A percentile compares a stretch with the other conserved stretches of the same genome.
Evolutionary conservation across 2,797 vertebrate genomes (phyloP).

Genomic region (Hydrophis major): DNA sequence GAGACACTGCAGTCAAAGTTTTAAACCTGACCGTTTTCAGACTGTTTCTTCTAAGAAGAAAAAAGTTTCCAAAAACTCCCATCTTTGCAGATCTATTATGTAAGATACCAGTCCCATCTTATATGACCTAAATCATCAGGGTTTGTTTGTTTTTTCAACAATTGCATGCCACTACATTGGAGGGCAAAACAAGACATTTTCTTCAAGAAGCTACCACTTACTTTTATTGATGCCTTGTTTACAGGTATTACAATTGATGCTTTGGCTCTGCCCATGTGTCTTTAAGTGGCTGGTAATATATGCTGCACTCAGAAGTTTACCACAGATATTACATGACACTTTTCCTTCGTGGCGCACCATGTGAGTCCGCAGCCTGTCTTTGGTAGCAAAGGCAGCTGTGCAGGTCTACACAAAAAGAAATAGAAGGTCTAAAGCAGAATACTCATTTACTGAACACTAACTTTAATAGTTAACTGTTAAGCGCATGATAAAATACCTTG

Average conservation of each 20-base stretch:
- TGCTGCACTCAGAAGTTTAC: constrained; percentile 95
- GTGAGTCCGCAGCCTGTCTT: constrained; percentile 96
- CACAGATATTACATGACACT: constrained; percentile 97
- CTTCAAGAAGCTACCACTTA: constrained; percentile 64
- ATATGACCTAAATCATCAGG: background rate
- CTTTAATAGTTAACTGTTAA: background rate
- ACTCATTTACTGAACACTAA: constrained; percentile 32
- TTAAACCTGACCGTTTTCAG: constrained; percentile 11
- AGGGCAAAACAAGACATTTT: constrained; percentile 45
- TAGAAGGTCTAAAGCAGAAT: constrained; percentile 69
- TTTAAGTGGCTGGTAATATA: constrained; percentile 99
- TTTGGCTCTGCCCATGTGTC: constrained; percentile 92
- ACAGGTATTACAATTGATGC: constrained; percentile 90
- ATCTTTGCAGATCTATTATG: background rate
- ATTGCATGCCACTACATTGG: rapidly evolving
- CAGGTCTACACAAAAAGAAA: constrained; percentile 82
- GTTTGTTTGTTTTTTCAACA: background rate
- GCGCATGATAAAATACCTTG: background rate
- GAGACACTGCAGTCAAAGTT: constrained; percentile 12
- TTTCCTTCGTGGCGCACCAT: constrained; percentile 98
- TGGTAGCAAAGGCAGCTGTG: constrained; percentile 96
- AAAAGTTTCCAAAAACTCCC: background rate
- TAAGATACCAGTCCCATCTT: constrained; percentile 5
- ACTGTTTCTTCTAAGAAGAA: background rate
- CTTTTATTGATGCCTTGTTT: constrained; percentile 92